Percentiles rank a stretch among this genome's conserved stretches.
phyloP scores from a whole-genome alignment of 2,113 vertebrate genomes.

The Baryphthengus martii region DNA sequence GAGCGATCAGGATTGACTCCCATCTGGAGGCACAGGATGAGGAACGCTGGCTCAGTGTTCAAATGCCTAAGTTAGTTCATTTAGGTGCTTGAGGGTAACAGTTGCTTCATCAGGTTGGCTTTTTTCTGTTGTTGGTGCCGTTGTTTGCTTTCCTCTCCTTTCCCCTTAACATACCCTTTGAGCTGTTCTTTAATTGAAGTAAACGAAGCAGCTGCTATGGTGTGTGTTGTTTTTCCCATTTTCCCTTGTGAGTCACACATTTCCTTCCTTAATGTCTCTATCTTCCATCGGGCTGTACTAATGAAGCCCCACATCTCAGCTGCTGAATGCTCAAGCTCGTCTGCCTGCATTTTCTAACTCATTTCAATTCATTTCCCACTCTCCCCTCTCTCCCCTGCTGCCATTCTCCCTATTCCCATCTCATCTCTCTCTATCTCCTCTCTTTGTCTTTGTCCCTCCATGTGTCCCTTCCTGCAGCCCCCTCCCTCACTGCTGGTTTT shows the following conservation, averaged over 20 bases:
- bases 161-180: slow-evolving; percentile 69
- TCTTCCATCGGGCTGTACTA: slow-evolving; percentile 67
- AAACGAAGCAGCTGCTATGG: slow-evolving; percentile 71
- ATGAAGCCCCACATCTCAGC: slow-evolving; percentile 69
- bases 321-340: slow-evolving; percentile 47
- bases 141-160: slow-evolving; percentile 24
- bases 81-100: slow-evolving; percentile 37
- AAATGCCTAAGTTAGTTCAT: slow-evolving; percentile 1
- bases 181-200: slow-evolving; percentile 72
- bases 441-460: not conserved
- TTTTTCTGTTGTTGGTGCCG: not conserved
- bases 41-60: not conserved
- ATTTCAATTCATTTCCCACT: slow-evolving; percentile 38
- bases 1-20: not conserved
- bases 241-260: slow-evolving; percentile 71
- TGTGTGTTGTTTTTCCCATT: slow-evolving; percentile 67
- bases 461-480: not conserved
- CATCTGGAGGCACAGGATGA: not conserved
- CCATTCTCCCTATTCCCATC: not conserved
- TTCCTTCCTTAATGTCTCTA: slow-evolving; percentile 73
- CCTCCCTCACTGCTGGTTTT: not conserved
- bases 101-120: slow-evolving; percentile 38
- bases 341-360: slow-evolving; percentile 50
- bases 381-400: not conserved
- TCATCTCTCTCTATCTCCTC: not conserved